Evolutionary conservation across 2,888 invertebrate species (phyloP).

Genomic region (Pteria penguin): DNA sequence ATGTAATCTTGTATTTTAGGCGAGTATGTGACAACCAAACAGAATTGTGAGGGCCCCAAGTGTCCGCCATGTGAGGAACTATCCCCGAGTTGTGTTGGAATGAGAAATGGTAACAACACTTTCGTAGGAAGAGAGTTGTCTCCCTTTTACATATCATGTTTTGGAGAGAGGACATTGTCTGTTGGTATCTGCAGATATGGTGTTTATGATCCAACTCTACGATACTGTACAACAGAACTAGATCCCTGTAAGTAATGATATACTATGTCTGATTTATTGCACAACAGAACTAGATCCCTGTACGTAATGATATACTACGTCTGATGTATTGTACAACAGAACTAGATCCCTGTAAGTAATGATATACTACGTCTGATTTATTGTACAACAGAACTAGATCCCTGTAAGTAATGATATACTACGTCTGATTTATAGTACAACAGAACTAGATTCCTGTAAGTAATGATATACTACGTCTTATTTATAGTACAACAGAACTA

Average conservation of each 20-base stretch:
- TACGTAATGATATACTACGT: not conserved
- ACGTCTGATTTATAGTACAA: no score
- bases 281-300: no score
- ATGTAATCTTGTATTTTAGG: no score
- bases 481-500: no score
- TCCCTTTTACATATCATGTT: constrained; percentile 63
- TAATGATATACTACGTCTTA: no score
- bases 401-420: no score
- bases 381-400: no score
- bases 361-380: no score
- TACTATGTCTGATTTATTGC: not conserved
- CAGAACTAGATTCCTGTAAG: no score
- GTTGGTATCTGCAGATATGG: constrained; percentile 63
- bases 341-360: no score
- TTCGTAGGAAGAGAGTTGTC: constrained; percentile 61
- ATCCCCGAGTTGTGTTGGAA: constrained; percentile 61
- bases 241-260: constrained; percentile 50
- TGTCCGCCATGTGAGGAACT: constrained; percentile 60
- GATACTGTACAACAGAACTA: constrained; percentile 57
- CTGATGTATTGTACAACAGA: not conserved
- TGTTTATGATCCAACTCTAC: constrained; percentile 56
- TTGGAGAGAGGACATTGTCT: constrained; percentile 59
- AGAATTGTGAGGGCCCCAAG: constrained; percentile 56
- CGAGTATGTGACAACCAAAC: constrained; percentile 56
- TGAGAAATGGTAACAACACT: constrained; percentile 59